Evolutionary conservation across 2,797 vertebrate genomes (phyloP), one percentile per base, ranked within the genome.

Genomic region (Poeciliopsis infans): DNA sequence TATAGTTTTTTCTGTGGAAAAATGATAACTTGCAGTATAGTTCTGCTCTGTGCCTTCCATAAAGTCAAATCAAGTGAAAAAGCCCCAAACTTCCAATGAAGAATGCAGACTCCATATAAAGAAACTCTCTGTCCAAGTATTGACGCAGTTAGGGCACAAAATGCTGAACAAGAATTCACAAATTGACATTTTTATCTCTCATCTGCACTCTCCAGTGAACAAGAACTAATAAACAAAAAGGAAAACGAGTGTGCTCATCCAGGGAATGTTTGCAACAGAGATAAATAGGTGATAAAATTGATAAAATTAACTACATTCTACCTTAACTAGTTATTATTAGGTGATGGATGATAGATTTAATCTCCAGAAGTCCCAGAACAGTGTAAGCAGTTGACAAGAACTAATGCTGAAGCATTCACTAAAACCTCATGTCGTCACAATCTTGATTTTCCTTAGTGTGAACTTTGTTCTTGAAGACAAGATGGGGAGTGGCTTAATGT

Each of bases 401-500:
- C 20, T 46, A 70, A 79, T 41, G 20, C 7, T 45, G 0, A 51
- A 28, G 64, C 20, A 71, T 53, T 79, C 47, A 70, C 74, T 47
- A 79, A 82, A 85, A 77, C 77, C 70, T 78, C 74, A 47, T 55
- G 70, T 78, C 66, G 3, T 81, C 74, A 86, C 85, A 90, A 91
- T 89, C 91, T 88, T 69, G 55, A 72, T 80, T 87, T 80, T 66
- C 76, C 8, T 80, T 73, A 45, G 28, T n/a, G 76, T 89, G 93
- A 89, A 93, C 95, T 94, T 92, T 93, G 93, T 86, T 76, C 91
- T 74, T 72, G 69, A 13, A 82, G 36, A 76, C 20, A 57, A 57
- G 28, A 83, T 84, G 82, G 81, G 96, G 95, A 73, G 95, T 94
- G 95, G 93, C 93, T 76, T 84, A 80, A 76, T 64, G 75, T 80